phyloP scores from a whole-genome alignment of 2,113 vertebrate species.

The Mesocricetus auratus region DNA sequence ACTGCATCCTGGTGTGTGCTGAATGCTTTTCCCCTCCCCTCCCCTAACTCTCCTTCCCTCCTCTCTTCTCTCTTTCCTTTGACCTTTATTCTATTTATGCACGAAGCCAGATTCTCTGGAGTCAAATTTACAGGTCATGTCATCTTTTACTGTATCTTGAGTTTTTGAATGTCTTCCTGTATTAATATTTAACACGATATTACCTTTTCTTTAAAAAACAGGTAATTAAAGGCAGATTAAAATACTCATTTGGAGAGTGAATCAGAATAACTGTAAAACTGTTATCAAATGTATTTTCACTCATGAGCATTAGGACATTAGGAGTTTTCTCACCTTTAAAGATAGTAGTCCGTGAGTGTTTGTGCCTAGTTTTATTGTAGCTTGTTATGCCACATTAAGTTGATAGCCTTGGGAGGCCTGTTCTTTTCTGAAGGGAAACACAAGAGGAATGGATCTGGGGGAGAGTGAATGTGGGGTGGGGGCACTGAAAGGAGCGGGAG shows the following conservation, averaged over 20 bases:
- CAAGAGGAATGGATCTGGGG: background rate
- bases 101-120: background rate
- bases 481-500: background rate
- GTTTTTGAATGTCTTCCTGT: background rate
- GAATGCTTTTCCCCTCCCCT: background rate
- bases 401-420: background rate
- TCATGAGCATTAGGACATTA: background rate
- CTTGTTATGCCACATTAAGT: background rate
- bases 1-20: background rate
- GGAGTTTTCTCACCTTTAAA: background rate
- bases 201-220: background rate
- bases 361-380: background rate
- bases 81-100: background rate
- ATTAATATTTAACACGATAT: background rate
- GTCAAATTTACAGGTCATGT: background rate
- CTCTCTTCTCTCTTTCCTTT: background rate
- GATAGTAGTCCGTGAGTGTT: background rate
- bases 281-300: background rate
- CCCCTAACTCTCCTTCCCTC: accelerated
- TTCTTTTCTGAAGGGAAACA: background rate
- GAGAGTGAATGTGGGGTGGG: too few relatives aligned
- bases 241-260: slow-evolving; percentile 34
- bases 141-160: background rate
- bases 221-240: slow-evolving; percentile 43
- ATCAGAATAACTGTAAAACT: slow-evolving; percentile 11